These are phyloP conservation scores for Sorex fumeus DNA, from an alignment of 2,113 vertebrate genomes.

Conservation along the genomic window DNA sequence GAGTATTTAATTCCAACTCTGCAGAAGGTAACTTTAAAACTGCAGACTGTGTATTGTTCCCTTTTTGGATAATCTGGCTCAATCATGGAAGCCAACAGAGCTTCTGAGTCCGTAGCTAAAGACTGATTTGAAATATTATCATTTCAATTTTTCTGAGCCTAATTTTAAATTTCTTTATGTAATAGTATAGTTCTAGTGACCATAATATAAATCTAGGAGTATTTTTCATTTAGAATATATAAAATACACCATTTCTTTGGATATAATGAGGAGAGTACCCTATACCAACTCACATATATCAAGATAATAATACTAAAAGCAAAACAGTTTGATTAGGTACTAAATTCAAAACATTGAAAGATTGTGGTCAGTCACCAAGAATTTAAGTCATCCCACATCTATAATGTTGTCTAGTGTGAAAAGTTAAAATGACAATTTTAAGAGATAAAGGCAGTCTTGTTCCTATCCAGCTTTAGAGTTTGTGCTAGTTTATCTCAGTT, in stretches of 20 bases:
- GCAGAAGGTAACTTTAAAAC: slow-evolving; percentile 64
- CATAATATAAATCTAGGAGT: slow-evolving; percentile 83
- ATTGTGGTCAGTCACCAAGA: slow-evolving; percentile 83
- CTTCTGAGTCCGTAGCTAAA: slow-evolving; percentile 8
- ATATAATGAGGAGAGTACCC: slow-evolving; percentile 77
- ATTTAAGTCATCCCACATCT: slow-evolving; percentile 82
- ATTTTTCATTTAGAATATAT: slow-evolving; percentile 88
- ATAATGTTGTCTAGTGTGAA: slow-evolving; percentile 79
- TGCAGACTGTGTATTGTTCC: slow-evolving; percentile 10
- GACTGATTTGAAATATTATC: slow-evolving; percentile 66
- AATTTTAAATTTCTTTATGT: slow-evolving; percentile 80
- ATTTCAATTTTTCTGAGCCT: slow-evolving; percentile 79
- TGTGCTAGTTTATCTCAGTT: slow-evolving; percentile 86
- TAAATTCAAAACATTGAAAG: slow-evolving; percentile 87
- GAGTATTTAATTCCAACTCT: slow-evolving; percentile 72
- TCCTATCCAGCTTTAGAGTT: slow-evolving; percentile 85
- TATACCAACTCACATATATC: slow-evolving; percentile 79
- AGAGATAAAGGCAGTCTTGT: slow-evolving; percentile 87
- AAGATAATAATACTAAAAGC: slow-evolving; percentile 87
- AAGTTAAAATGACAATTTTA: slow-evolving; percentile 90
- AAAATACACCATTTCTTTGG: slow-evolving; percentile 83
- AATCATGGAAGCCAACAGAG: not conserved
- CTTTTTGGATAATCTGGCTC: rapidly evolving
- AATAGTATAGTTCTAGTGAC: slow-evolving; percentile 68
- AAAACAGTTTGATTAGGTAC: slow-evolving; percentile 86